Conservation (phyloP, 2,888 invertebrate species). For the Neoaliturus tenellus region DNA sequence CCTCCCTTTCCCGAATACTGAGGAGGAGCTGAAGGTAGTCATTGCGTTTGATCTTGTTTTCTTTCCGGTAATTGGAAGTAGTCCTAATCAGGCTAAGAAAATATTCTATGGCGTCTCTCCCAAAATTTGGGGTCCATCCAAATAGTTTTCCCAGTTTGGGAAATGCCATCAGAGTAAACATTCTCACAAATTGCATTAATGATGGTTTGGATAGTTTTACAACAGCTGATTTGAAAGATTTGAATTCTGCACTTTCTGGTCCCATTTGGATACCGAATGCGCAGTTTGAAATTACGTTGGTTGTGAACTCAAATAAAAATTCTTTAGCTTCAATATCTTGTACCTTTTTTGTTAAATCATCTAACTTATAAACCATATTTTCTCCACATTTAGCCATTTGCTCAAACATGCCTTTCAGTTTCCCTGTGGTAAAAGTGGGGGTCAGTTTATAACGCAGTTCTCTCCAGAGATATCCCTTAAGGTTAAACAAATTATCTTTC, state of each 20-base stretch:
- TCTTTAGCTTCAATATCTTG: neutral
- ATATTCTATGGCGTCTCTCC: neutral
- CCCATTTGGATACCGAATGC: conserved; percentile 23
- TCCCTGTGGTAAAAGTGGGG: conserved; percentile 28
- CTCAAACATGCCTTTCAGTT: conserved; percentile 23
- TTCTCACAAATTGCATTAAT: neutral
- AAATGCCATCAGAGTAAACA: neutral
- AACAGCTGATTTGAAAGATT: neutral
- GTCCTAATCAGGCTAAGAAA: neutral
- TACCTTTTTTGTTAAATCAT: neutral
- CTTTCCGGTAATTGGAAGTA: conserved; percentile 2
- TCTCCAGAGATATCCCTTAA: conserved; percentile 6
- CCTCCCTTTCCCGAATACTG: conserved; percentile 1
- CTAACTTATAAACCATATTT: neutral
- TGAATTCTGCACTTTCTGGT: neutral
- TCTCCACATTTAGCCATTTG: neutral
- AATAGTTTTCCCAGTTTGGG: conserved; percentile 11
- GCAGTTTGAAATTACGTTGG: conserved; percentile 15
- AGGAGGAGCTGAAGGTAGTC: conserved; percentile 21
- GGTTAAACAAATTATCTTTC: neutral
- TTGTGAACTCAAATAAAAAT: conserved; percentile 21
- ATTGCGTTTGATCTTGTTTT: conserved; percentile 29
- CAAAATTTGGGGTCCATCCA: neutral
- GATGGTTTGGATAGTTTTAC: neutral
- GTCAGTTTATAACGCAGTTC: conserved; percentile 29